Conservation (phyloP, 2,113 vertebrate species). For the Seriola aureovittata region DNA sequence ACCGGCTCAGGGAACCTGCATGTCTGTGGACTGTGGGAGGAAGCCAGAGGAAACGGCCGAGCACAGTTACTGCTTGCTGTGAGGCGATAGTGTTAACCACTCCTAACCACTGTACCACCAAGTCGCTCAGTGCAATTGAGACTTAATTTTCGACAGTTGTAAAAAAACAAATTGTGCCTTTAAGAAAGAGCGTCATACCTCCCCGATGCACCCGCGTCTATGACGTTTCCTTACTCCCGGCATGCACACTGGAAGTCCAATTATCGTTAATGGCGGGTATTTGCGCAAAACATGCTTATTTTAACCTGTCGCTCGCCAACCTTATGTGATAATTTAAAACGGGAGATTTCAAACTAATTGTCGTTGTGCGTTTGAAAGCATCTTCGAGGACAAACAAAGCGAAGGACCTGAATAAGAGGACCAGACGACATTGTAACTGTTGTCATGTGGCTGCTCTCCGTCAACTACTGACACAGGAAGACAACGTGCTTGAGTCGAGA, state of each 20-base stretch:
- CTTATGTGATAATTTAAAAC: neutral
- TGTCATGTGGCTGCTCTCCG: conserved; percentile 42
- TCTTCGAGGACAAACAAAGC: neutral
- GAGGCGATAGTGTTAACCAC: too few relatives aligned
- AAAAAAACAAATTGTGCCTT: conserved; percentile 64
- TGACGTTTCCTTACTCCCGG: conserved; percentile 77
- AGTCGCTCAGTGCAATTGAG: neutral
- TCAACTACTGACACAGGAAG: conserved; percentile 37
- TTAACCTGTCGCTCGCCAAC: conserved; percentile 3
- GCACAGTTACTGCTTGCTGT: too few relatives aligned
- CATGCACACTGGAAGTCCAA: conserved; percentile 76
- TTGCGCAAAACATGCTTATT: conserved; percentile 59
- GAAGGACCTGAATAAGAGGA: neutral
- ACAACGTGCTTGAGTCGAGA: conserved; percentile 22
- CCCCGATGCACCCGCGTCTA: neutral
- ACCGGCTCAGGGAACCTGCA: too few relatives aligned
- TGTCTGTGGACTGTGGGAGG: too few relatives aligned
- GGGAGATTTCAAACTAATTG: neutral
- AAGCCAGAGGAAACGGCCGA: too few relatives aligned
- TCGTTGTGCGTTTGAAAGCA: neutral
- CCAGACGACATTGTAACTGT: conserved; percentile 2
- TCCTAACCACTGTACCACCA: neutral
- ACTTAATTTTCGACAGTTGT: neutral
- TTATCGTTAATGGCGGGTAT: conserved; percentile 82
- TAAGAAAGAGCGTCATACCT: conserved; percentile 65